Conservation (phyloP, 2,113 vertebrate species). For the Corydoras maculifer region DNA sequence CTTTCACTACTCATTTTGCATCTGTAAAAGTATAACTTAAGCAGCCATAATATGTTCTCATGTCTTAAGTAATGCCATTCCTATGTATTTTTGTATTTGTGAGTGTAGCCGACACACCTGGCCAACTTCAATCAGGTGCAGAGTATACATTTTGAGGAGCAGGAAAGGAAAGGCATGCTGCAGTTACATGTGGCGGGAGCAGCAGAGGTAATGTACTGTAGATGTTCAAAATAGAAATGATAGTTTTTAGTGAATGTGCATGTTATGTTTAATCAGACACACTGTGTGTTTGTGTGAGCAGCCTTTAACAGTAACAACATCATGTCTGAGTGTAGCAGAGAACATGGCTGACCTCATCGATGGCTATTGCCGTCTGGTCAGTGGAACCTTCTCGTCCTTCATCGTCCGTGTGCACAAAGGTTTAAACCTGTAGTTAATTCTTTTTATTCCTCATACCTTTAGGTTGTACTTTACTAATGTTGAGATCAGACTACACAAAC, state of each 20-base stretch:
- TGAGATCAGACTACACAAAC: too few relatives aligned
- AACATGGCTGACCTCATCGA: constrained; percentile 99
- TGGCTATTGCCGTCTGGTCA: constrained; percentile 93
- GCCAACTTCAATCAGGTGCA: constrained; percentile 93
- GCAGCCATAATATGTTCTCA: too few relatives aligned
- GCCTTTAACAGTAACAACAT: constrained; percentile 95
- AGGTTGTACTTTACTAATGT: too few relatives aligned
- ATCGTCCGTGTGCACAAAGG: constrained; percentile 94
- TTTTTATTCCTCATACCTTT: too few relatives aligned
- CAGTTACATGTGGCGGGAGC: constrained; percentile 88
- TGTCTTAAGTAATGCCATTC: too few relatives aligned
- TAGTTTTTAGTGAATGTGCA: too few relatives aligned
- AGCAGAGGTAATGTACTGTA: constrained; percentile 67
- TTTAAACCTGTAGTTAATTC: constrained; percentile 36
- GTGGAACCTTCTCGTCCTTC: constrained; percentile 79
- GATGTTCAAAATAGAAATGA: too few relatives aligned
- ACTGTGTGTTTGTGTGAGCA: constrained; percentile 42
- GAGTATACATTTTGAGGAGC: constrained; percentile 91
- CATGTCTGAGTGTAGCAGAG: constrained; percentile 89
- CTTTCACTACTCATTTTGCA: too few relatives aligned
- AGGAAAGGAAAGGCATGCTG: constrained; percentile 86
- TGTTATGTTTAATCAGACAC: too few relatives aligned
- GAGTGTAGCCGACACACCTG: constrained; percentile 81
- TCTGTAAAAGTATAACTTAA: too few relatives aligned
- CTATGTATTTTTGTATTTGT: too few relatives aligned